Evolutionary conservation across 2,113 vertebrate genomes (phyloP).

Genomic region (Camelus bactrianus): DNA sequence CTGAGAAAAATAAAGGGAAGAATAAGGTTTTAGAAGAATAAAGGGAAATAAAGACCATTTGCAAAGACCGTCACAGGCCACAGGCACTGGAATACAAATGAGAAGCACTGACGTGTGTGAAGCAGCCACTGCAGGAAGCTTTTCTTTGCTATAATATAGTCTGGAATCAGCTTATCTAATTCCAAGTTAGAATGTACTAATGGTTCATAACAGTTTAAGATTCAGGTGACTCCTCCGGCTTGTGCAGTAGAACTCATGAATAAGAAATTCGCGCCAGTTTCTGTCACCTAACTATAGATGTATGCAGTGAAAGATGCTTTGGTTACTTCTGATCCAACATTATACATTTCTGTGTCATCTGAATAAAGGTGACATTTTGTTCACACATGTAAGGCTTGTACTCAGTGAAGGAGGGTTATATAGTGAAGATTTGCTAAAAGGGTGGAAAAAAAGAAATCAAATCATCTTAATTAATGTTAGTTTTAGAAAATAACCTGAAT

Average conservation of each 20-base stretch:
- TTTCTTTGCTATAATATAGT: slow-evolving; percentile 68
- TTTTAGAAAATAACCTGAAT: slow-evolving; percentile 65
- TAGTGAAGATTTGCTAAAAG: slow-evolving; percentile 63
- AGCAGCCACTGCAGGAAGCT: slow-evolving; percentile 23
- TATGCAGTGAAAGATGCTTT: slow-evolving; percentile 22
- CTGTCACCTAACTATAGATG: slow-evolving; percentile 46
- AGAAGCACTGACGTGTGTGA: slow-evolving; percentile 22
- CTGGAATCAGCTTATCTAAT: slow-evolving; percentile 49
- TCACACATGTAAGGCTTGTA: background rate
- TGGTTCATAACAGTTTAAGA: slow-evolving; percentile 56
- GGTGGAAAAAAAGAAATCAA: slow-evolving; percentile 69
- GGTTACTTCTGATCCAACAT: background rate
- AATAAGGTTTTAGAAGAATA: background rate
- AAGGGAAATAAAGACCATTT: background rate
- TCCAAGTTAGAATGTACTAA: slow-evolving; percentile 69
- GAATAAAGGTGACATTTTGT: slow-evolving; percentile 57
- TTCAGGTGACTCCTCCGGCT: slow-evolving; percentile 44
- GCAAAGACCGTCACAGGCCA: slow-evolving; percentile 49
- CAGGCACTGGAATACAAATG: slow-evolving; percentile 52
- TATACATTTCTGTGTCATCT: slow-evolving; percentile 33
- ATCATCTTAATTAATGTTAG: slow-evolving; percentile 80
- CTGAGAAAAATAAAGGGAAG: background rate
- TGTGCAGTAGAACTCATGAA: slow-evolving; percentile 59
- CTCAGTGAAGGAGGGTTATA: background rate
- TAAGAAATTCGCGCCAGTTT: slow-evolving; percentile 12